A percentile compares a stretch with the other conserved stretches of the same genome.
phyloP scores from a whole-genome alignment of 2,797 vertebrate species.

The Chloroceryle inda region DNA sequence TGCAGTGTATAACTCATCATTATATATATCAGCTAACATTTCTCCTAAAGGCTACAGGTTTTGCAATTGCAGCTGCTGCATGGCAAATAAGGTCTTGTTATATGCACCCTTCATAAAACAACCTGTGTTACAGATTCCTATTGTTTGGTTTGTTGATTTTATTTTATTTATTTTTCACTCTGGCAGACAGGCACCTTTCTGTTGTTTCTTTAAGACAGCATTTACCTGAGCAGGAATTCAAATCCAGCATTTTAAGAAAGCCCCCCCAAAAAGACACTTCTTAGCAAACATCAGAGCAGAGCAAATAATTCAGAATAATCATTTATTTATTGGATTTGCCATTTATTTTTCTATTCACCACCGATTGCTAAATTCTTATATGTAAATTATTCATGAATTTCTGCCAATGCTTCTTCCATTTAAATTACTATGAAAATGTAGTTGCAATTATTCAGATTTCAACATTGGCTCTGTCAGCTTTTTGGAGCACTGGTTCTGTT shows the following conservation, averaged over 20 bases:
- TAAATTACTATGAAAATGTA: conserved; percentile 64
- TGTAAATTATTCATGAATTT: conserved; percentile 75
- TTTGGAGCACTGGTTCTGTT: conserved; percentile 38
- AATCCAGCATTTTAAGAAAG: not conserved
- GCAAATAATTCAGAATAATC: conserved; percentile 66
- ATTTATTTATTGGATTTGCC: conserved; percentile 70
- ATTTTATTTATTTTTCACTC: not conserved
- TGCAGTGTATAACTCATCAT: conserved; percentile 17
- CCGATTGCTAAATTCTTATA: conserved; percentile 57
- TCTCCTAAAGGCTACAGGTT: conserved; percentile 2
- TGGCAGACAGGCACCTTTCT: not conserved
- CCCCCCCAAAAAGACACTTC: not conserved
- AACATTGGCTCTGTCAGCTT: conserved; percentile 43
- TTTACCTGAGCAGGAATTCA: not conserved
- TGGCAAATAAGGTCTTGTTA: not conserved
- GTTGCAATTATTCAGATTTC: conserved; percentile 67
- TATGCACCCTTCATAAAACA: not conserved
- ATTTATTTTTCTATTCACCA: conserved; percentile 70
- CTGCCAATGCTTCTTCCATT: conserved; percentile 62
- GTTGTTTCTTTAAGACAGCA: not conserved
- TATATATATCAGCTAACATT: not conserved
- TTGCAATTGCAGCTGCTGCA: not conserved
- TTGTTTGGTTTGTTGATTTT: not conserved
- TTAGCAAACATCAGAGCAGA: conserved; percentile 52
- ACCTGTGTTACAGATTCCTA: not conserved